Evolutionary conservation across 2,113 vertebrate species (phyloP).

Genomic region (Myrmecobius fasciatus): DNA sequence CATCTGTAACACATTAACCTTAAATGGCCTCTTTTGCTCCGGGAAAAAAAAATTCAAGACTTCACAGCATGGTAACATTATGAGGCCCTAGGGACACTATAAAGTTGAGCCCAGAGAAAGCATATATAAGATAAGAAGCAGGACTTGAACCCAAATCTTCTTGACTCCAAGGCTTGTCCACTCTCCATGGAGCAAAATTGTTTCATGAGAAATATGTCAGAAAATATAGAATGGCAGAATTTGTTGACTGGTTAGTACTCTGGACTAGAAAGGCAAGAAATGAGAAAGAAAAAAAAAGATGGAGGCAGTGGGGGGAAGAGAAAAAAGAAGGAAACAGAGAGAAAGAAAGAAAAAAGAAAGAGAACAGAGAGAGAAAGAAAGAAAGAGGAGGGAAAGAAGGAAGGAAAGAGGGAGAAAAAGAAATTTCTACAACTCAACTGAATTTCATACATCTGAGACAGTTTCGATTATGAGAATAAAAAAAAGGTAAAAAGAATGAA

Average conservation of each 20-base stretch:
- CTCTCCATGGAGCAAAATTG: background rate
- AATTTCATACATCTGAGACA: background rate
- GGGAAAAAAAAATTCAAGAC: background rate
- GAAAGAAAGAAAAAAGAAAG: background rate
- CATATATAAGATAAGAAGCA: background rate
- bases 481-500: background rate
- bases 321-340: background rate
- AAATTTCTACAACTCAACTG: background rate
- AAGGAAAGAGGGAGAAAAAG: background rate
- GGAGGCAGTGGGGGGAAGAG: no score
- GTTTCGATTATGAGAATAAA: background rate
- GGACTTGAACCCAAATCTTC: background rate
- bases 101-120: background rate
- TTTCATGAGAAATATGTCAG: background rate
- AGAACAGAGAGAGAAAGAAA: no score
- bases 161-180: background rate
- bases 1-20: constrained; percentile 5
- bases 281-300: background rate
- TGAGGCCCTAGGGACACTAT: background rate
- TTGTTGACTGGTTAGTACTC: background rate
- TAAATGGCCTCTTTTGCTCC: background rate
- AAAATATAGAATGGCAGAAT: background rate
- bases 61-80: background rate
- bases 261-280: background rate
- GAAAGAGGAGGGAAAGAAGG: no score